Conservation (phyloP, 2,797 vertebrate species). For the Sebastes itinus region DNA sequence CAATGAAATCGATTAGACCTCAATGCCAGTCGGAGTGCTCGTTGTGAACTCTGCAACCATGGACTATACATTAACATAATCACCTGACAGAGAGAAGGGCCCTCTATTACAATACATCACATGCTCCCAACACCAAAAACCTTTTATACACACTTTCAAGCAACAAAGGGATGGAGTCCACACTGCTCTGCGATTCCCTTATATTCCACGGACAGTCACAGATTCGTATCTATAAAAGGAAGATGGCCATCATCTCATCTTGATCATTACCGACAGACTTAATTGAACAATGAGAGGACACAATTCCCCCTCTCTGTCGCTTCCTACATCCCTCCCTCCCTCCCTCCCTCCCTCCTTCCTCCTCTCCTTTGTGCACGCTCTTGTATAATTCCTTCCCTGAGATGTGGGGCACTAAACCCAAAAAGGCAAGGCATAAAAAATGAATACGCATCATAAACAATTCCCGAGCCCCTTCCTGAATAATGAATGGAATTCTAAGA, state of each 20-base stretch:
- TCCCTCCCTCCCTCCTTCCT: conserved; percentile 23
- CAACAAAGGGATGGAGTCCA: conserved; percentile 33
- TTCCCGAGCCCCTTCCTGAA: conserved; percentile 55
- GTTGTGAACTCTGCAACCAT: conserved; percentile 75
- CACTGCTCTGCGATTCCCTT: conserved; percentile 42
- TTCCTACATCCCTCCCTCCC: conserved; percentile 63
- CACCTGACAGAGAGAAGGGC: conserved; percentile 69
- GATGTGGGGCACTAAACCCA: conserved; percentile 63
- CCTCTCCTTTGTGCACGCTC: conserved; percentile 47
- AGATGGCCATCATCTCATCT: conserved; percentile 81
- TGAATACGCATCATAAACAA: conserved; percentile 63
- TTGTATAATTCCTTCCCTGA: conserved; percentile 63
- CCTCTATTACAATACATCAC: conserved; percentile 67
- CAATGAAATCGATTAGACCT: conserved; percentile 84
- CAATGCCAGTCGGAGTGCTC: conserved; percentile 73
- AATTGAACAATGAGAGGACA: conserved; percentile 94
- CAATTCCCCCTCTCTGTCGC: conserved; percentile 84
- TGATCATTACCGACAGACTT: conserved; percentile 85
- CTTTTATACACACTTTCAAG: conserved; percentile 33
- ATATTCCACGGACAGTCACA: conserved; percentile 61
- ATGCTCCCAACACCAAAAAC: conserved; percentile 36
- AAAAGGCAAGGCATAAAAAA: conserved; percentile 66
- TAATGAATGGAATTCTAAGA: conserved; percentile 73
- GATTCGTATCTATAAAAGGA: conserved; percentile 79
- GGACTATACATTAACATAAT: conserved; percentile 76